Conservation (phyloP, 2,888 invertebrate species). For the Eurytoma californica region DNA sequence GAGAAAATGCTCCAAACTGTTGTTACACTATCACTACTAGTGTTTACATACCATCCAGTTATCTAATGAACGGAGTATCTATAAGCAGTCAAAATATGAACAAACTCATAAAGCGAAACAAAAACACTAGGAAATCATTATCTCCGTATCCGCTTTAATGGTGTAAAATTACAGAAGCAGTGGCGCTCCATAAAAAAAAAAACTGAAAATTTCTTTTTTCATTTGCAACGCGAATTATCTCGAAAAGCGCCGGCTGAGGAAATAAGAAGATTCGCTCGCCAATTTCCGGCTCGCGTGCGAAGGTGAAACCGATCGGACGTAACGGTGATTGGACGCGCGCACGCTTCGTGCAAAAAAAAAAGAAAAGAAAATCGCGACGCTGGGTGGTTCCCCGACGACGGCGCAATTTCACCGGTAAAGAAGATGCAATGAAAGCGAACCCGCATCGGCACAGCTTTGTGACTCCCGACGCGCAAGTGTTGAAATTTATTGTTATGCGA, state of each 20-base stretch:
- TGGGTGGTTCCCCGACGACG: conserved; percentile 25
- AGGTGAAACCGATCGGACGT: conserved; percentile 49
- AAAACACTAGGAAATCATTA: conserved; percentile 2
- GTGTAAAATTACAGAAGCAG: not conserved
- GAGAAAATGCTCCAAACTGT: no score
- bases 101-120: not conserved
- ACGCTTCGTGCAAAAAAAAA: not conserved
- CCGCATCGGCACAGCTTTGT: no score
- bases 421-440: conserved; percentile 24
- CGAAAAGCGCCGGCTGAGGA: no score
- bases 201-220: not conserved
- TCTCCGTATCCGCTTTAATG: not conserved
- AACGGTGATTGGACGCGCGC: conserved; percentile 11
- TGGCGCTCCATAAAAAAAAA: not conserved
- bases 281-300: conserved; percentile 43
- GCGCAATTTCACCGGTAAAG: conserved; percentile 39
- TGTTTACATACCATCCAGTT: not conserved
- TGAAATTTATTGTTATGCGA: no score
- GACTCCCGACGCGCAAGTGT: no score
- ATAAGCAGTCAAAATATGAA: not conserved
- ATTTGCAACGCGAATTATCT: no score
- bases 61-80: not conserved
- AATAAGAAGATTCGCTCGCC: conserved; percentile 5
- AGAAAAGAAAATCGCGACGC: not conserved
- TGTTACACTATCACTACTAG: not conserved